Base-by-base conservation (phyloP, 2,113 vertebrate species). In the Mus musculus region DNA sequence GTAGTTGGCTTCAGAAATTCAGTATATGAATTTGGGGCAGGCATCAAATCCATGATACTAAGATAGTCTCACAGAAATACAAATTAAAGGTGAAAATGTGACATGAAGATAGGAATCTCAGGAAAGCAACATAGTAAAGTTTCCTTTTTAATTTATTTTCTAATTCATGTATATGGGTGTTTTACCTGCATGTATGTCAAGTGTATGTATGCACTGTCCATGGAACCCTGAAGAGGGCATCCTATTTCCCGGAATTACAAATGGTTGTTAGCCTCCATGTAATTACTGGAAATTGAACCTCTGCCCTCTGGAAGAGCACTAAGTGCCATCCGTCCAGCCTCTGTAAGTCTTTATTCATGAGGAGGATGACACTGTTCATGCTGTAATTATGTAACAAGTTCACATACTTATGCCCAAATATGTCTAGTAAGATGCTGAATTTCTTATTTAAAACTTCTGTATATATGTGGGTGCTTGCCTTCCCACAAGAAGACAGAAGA, bases 341-440 rank as follows among this genome's bases (percentile, higher is more conserved):
- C 54, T 39, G 22, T 59, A 82, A 26, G 3, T 63, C n/a, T 63
- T 42, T 84, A 42, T 14, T 46, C 73, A 84, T 61, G 26, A 36
- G 11, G 22, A 13, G 4, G 52, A 59, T 52, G n/a, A 63, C n/a
- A 63, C 26, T 63, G 46, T 46, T 93, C 56, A 94, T 92, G 59
- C 59, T 54, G 82, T 96, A 22, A 69, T 90, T 93, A 88, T 82
- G 7, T 54, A 82, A 69, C 93, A 17, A 19, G 30, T 90, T 81
- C 28, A 95, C 26, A 89, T 52, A 59, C 39, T 65, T 92, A 85
- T 72, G 28, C 26, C 16, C 77, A 92, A 65, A 92, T 85, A 39
- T 54, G 65, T 88, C n/a, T n/a, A 54, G 54, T 16, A 84, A 13
- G 69, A 85, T 19, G n/a, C n/a, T 46, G 67, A 46, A 33, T 86